Evolutionary conservation across 2,113 vertebrate genomes (phyloP).

Genomic region (Sylvicapra grimmia): DNA sequence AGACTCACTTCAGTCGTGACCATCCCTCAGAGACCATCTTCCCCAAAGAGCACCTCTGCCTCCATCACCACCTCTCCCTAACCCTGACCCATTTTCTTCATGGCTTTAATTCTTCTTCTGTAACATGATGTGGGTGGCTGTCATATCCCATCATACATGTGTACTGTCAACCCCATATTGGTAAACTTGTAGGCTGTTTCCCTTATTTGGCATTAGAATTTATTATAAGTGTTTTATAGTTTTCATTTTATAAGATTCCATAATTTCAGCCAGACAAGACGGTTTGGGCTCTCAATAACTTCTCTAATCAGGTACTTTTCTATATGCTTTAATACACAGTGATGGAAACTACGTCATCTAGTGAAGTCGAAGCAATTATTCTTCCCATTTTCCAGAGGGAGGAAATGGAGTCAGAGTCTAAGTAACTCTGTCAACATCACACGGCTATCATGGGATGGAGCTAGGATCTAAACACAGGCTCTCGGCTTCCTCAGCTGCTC

Average conservation of each 20-base stretch:
- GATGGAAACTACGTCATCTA: neutral
- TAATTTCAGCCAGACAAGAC: neutral
- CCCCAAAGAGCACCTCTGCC: neutral
- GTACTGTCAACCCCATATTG: neutral
- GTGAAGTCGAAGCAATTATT: neutral
- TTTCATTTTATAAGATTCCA: neutral
- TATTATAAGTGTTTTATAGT: neutral
- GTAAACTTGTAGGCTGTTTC: neutral
- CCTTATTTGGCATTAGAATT: neutral
- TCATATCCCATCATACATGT: neutral
- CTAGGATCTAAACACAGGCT: neutral
- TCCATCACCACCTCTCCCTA: neutral
- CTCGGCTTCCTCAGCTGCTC: neutral
- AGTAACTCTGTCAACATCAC: neutral
- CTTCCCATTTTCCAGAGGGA: neutral
- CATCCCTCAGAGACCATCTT: neutral
- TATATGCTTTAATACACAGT: neutral
- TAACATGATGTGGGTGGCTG: neutral
- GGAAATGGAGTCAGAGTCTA: neutral
- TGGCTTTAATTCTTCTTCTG: neutral
- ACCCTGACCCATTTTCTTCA: neutral
- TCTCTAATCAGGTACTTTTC: neutral
- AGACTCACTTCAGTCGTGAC: neutral
- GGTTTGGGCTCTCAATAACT: neutral
- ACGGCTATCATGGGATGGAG: neutral